A percentile compares a stretch with the other conserved stretches of the same genome.
These are phyloP conservation scores for Isotomurus palustris DNA, from an alignment of 2,888 invertebrate genomes.

Conservation along the genomic window DNA sequence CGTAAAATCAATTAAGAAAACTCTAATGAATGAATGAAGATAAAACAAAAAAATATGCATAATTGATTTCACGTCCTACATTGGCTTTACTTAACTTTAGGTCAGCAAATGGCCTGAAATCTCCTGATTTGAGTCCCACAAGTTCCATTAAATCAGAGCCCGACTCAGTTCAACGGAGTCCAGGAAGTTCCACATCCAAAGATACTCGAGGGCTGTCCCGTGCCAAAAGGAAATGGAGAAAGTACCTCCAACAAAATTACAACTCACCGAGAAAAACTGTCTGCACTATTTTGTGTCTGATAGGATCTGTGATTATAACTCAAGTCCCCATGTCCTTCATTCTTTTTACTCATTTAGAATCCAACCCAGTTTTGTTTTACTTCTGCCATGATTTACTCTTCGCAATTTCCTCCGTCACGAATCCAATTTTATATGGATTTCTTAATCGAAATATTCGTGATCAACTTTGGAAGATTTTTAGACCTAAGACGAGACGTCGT, in stretches of 20 bases:
- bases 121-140: background rate
- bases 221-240: constrained; percentile 32
- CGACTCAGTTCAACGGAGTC: background rate
- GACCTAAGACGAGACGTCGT: constrained; percentile 5
- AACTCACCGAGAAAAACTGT: constrained; percentile 45
- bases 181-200: background rate
- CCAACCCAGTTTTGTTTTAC: constrained; percentile 31
- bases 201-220: background rate
- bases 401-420: constrained; percentile 36
- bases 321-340: constrained; percentile 41
- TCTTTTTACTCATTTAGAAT: constrained; percentile 32
- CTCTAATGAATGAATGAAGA: too few species aligned
- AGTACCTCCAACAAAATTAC: constrained; percentile 39
- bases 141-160: background rate
- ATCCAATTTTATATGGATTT: constrained; percentile 45
- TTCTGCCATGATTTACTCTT: constrained; percentile 36
- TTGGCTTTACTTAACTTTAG: too few species aligned
- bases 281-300: constrained; percentile 40
- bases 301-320: constrained; percentile 42
- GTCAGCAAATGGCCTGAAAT: background rate
- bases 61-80: too few species aligned
- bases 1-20: too few species aligned
- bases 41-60: too few species aligned
- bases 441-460: constrained; percentile 44
- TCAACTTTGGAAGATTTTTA: constrained; percentile 36